Percentiles rank a stretch among this genome's conserved stretches.
phyloP scores from a whole-genome alignment of 2,888 invertebrate genomes.

The Andrena minutula region DNA sequence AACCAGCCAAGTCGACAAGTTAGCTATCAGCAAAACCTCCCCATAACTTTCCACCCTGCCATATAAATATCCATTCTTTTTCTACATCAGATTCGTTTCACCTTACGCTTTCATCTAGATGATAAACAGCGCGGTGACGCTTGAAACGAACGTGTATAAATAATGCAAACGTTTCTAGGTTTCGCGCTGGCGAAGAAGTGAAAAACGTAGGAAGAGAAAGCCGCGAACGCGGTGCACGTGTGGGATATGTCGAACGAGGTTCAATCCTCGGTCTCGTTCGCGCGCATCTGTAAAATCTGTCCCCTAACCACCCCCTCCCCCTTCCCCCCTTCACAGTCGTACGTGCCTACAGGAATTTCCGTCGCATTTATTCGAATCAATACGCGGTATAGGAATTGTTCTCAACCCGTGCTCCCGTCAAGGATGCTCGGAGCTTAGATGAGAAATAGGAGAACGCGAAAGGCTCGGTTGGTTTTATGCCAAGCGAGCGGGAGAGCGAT shows the following conservation, averaged over 20 bases:
- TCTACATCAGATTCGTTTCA: background rate
- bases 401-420: background rate
- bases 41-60: background rate
- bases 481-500: constrained; percentile 14
- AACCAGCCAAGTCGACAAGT: too few species aligned
- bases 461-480: constrained; percentile 16
- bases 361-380: constrained; percentile 39
- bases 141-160: constrained; percentile 32
- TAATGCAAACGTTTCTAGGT: constrained; percentile 30
- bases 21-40: too few species aligned
- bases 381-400: constrained; percentile 29
- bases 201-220: background rate
- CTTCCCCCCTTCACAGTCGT: background rate
- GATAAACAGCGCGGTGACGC: constrained; percentile 14
- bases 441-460: constrained; percentile 25
- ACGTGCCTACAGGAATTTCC: constrained; percentile 13
- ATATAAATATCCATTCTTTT: background rate
- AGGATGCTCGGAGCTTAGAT: constrained; percentile 23
- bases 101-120: constrained; percentile 18
- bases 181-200: background rate
- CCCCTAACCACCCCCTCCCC: too few species aligned
- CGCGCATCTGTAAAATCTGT: constrained; percentile 12
- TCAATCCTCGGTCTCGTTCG: constrained; percentile 1
- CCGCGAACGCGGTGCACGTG: background rate
- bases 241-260: background rate